These are phyloP conservation scores for Haemorhous mexicanus DNA, from an alignment of 2,113 vertebrate species.

Conservation along the genomic window DNA sequence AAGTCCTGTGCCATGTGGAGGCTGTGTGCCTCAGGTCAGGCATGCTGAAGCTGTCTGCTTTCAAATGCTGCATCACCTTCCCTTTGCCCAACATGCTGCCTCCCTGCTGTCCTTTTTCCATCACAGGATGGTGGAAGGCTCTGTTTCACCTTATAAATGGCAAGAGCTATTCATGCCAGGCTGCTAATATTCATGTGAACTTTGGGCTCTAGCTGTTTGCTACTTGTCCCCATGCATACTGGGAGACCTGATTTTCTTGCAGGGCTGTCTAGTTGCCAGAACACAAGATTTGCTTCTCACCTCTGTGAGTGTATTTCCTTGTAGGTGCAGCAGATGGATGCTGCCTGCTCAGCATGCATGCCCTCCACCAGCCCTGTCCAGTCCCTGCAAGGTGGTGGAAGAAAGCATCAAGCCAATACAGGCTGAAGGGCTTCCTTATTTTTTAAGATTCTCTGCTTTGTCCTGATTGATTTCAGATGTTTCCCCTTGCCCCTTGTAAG, in stretches of 20 bases:
- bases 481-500: accelerated
- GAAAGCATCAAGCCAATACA: background rate
- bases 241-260: background rate
- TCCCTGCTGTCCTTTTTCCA: background rate
- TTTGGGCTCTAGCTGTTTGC: background rate
- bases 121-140: background rate
- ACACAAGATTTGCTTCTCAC: background rate
- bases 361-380: background rate
- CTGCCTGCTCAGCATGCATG: background rate
- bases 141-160: background rate
- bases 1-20: background rate
- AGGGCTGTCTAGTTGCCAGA: background rate
- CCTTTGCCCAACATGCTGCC: background rate
- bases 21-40: background rate
- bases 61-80: background rate
- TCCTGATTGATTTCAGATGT: background rate
- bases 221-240: background rate
- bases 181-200: background rate
- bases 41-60: background rate
- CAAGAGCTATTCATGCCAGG: background rate
- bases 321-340: background rate
- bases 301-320: background rate
- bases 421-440: background rate
- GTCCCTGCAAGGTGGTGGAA: background rate
- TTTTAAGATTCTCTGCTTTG: background rate